Base-by-base conservation (phyloP, 2,888 invertebrate genomes). In the Stegana nigrithorax region DNA sequence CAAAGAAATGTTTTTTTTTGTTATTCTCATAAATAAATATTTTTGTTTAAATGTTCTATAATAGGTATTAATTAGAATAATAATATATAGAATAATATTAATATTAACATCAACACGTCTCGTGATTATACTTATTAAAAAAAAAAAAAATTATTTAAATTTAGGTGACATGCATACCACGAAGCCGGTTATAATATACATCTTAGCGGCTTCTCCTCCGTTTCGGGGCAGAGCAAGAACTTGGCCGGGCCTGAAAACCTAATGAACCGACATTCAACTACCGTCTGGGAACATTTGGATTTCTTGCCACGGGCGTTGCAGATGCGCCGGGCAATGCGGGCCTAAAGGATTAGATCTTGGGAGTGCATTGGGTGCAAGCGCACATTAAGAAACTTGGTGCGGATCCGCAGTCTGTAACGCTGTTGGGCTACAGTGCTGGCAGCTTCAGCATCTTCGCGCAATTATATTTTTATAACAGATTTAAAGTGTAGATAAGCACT, bases 301-400 rank as follows among this genome's bases (percentile, higher is more conserved):
- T 89, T 78, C 74, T 90, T 51, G 89, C 90, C 68, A 90, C 91
- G 0, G 91, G 90, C 0, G 91, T 89, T 60, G 86, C 87, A 17
- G 85, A 88, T 19, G 90, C 90, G 0, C 90, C 91, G 0, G 92
- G 92, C 4, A 92, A 92, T 82, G 88, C 89, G 45, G 92, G 90
- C 0, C 82, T 91, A 50, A 92, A 91, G 76, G 92, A 92, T 81
- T 92, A 92, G 83, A 91, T 91, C 1, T 80, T 86, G 1, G 91
- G 89, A 0, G 81, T 92, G 53, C 87, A 88, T 70, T 92, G 91
- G 91, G 86, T 92, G 2, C 87, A 88, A 69, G 81, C 87, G 19
- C 90, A 92, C 73, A 91, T 92, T 61, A 87, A 83, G 0, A 81
- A 87, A 0, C 92, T 92, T 71, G 91, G 92, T 0, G 92, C 92